Conservation (phyloP, 2,888 invertebrate species). For the Myathropa florea region DNA sequence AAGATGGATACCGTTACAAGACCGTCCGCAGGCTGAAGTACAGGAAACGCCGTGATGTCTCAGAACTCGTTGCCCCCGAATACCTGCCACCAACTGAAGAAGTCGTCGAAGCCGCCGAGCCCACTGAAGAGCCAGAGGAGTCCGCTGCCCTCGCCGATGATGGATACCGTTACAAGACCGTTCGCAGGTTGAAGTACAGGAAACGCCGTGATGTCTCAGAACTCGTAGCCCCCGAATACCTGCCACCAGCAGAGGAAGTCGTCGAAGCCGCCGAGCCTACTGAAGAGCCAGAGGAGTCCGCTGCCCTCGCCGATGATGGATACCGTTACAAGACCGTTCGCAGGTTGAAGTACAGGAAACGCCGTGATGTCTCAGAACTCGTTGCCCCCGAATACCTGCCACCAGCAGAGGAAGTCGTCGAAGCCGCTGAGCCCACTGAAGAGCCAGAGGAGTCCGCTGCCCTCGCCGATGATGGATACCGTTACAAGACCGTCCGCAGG, state of each 20-base stretch:
- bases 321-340: conserved; percentile 29
- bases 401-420: conserved; percentile 17
- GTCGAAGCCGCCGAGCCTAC: conserved; percentile 41
- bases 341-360: conserved; percentile 23
- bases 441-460: conserved; percentile 26
- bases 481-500: conserved; percentile 72
- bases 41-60: conserved; percentile 76
- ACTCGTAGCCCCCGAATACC: conserved; percentile 29
- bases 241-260: conserved; percentile 22
- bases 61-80: conserved; percentile 66
- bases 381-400: conserved; percentile 41
- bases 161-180: conserved; percentile 30
- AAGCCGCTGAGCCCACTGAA: conserved; percentile 52
- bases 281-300: conserved; percentile 17
- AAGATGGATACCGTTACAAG: conserved; percentile 72
- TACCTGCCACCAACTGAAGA: conserved; percentile 6
- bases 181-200: conserved; percentile 19
- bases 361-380: conserved; percentile 72
- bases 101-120: neutral
- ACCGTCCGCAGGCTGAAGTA: conserved; percentile 39
- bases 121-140: neutral
- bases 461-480: conserved; percentile 73
- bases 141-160: conserved; percentile 6
- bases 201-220: neutral
- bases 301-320: conserved; percentile 42